Percentiles rank a stretch among this genome's conserved stretches.
Conservation (phyloP, 2,797 vertebrate genomes). For the Potorous gilbertii region DNA sequence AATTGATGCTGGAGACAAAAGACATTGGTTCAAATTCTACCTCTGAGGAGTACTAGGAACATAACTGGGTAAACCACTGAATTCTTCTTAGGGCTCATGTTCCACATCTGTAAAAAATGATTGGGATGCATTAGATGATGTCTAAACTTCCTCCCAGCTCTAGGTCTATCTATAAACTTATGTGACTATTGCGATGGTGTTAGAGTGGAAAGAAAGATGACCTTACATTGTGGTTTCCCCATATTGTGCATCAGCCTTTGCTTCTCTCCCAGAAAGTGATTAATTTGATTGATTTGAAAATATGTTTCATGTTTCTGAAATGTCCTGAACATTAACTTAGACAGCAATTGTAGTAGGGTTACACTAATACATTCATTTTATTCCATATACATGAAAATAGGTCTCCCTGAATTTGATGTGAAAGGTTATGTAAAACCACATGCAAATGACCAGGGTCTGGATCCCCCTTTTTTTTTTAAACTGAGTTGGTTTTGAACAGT, state of each 20-base stretch:
- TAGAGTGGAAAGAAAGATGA: background rate
- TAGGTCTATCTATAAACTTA: background rate
- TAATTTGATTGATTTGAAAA: constrained; percentile 9
- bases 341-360: background rate
- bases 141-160: background rate
- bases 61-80: background rate
- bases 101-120: constrained; percentile 10
- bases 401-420: background rate
- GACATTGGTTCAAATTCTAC: background rate
- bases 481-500: constrained; percentile 6
- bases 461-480: constrained; percentile 27
- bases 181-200: constrained; percentile 9
- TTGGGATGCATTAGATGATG: background rate
- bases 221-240: background rate
- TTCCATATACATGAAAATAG: constrained; percentile 27
- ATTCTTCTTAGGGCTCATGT: background rate
- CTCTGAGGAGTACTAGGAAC: background rate
- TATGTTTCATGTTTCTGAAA: background rate
- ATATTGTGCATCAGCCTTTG: background rate
- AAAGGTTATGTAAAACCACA: constrained; percentile 17
- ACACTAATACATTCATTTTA: constrained; percentile 6
- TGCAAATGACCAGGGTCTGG: constrained; percentile 10
- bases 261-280: background rate
- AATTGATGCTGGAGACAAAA: background rate
- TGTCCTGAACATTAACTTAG: constrained; percentile 19